Base-by-base conservation (phyloP, 2,888 invertebrate species). In the Lissocephala sabroskyi region DNA sequence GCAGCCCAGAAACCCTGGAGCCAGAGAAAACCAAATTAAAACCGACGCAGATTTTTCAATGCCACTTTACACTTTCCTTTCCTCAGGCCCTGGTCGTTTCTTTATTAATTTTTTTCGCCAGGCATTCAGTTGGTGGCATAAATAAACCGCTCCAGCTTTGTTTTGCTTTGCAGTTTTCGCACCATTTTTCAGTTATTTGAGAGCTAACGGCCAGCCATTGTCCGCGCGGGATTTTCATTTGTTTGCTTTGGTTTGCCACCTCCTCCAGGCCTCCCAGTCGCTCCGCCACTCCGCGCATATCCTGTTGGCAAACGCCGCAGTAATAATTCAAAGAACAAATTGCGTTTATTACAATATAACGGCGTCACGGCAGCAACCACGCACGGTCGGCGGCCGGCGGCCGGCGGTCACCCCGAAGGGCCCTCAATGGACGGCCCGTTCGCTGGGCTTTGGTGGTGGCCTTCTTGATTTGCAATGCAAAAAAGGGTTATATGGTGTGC, bases 241-340 rank as follows among this genome's bases (percentile, higher is more conserved):
- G 9, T 10, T 49, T 48, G 41, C 43, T 59, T 42, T 33, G 56
- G 49, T 64, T 66, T 56, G 44, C 19, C 39, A 56, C 56, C 53
- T 35, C 58, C n/a, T n/a, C n/a, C n/a, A n/a, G n/a, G n/a, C n/a
- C n/a, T n/a, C n/a, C n/a, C n/a, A n/a, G n/a, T n/a, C n/a, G n/a
- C n/a, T n/a, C n/a, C n/a, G n/a, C n/a, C n/a, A n/a, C n/a, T n/a
- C n/a, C n/a, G n/a, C 49, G 59, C 66, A 63, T 73, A 61, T 75
- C 76, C 67, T 67, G 49, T 55, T 53, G 53, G 51, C 54, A 30
- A 60, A 48, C 56, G 70, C 66, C 65, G 79, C 79, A 74, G 74
- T 79, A 79, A 75, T 75, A 79, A 79, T 68, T 75, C 75, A 75
- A 77, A 66, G 55, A 66, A 56, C 65, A 77, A 79, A 79, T 78